A percentile compares a stretch with the other conserved stretches of the same genome.
phyloP scores from a whole-genome alignment of 1,140 invertebrate genomes.

The Hycleus cichorii region DNA sequence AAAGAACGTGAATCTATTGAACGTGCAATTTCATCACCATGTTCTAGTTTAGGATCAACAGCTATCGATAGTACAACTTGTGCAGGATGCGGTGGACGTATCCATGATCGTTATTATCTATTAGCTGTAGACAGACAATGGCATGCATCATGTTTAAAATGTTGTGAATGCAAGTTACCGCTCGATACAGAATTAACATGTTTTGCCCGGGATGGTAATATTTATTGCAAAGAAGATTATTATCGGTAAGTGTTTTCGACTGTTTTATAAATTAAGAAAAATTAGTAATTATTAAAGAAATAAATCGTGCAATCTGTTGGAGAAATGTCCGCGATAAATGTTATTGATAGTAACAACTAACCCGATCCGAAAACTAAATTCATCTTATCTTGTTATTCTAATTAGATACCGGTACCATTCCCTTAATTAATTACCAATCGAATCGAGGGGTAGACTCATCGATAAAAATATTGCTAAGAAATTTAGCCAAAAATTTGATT shows the following conservation, averaged over 20 bases:
- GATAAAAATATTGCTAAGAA: no score
- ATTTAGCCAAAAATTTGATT: no score
- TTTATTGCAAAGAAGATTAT: slow-evolving; percentile 94
- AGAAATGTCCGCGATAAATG: no score
- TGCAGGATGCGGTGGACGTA: slow-evolving; percentile 38
- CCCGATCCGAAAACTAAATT: no score
- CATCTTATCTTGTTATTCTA: no score
- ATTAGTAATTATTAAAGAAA: no score
- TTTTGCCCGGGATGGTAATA: slow-evolving; percentile 81
- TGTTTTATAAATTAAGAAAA: no score
- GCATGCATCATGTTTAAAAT: slow-evolving; percentile 81
- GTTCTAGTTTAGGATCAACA: slow-evolving; percentile 33
- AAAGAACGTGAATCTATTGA: slow-evolving; percentile 39
- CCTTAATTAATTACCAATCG: no score
- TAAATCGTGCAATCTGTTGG: no score
- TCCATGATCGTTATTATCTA: slow-evolving; percentile 64
- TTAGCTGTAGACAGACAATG: slow-evolving; percentile 81
- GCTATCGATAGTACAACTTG: slow-evolving; percentile 33
- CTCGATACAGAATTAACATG: slow-evolving; percentile 82
- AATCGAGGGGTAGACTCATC: no score
- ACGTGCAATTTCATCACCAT: slow-evolving; percentile 33
- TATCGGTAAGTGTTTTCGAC: slow-evolving; percentile 64
- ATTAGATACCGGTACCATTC: no score
- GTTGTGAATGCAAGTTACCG: slow-evolving; percentile 76
- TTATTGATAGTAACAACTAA: no score